Evolutionary conservation across 2,797 vertebrate species (phyloP), one percentile per base, ranked within the genome.

Genomic region (Arrhamphus sclerolepis): DNA sequence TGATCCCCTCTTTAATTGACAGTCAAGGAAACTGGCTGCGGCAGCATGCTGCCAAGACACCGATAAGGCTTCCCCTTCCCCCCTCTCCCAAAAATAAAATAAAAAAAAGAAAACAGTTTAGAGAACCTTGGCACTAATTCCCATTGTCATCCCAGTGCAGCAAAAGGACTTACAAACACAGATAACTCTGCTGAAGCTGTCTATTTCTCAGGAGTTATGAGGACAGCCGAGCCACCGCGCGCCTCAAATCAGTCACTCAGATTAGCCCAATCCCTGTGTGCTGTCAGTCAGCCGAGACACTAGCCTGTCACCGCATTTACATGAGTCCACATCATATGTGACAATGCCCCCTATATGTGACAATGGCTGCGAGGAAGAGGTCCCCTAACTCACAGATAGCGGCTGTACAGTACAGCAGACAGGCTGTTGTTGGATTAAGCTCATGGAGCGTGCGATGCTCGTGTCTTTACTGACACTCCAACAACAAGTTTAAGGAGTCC

Each of bases 1-100:
- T 92, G 92, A 93, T 93, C 93, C 91, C 84, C 89, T 90, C 89
- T 93, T 91, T 93, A 93, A 93, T 93, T 93, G 92, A 93, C 93
- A 93, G 92, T 88, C 88, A 90, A 90, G 88, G 82, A 92, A 93
- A 87, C 72, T 77, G 88, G 89, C 86, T 87, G 86, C 79, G 49
- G 86, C 84, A 76, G 91, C 89, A 91, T 91, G 84, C 92, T 91
- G 92, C 80, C 75, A 56, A 83, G 78, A 80, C 86, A 59, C 89
- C 72, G 92, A 94, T 94, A 94, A 93, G 90, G 80, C 67, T 55
- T 16, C 40, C 63, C 52, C 50, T 31, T 46, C 46, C 58, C 63
- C 77, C 70, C 58, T 42, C 67, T 61, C 52, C 61, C 84, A 43
- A 85, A 87, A 81, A 87, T 72, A 43, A 73, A 68, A 70, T 82